Conservation (phyloP, 2,113 vertebrate genomes). For the Cyrtonyx montezumae region DNA sequence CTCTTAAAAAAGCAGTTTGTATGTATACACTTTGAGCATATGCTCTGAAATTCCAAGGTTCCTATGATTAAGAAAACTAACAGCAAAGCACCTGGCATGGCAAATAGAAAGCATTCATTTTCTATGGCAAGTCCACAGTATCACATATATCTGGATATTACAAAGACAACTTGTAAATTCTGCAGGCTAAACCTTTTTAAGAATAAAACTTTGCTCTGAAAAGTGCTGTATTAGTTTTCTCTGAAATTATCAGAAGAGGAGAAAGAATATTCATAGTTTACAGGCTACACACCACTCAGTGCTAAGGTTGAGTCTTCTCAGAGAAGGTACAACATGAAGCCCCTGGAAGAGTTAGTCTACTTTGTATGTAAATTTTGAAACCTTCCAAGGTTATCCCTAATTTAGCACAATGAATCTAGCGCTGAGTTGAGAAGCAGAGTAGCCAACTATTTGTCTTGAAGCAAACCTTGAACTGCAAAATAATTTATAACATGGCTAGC, state of each 20-base stretch:
- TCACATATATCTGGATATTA: neutral
- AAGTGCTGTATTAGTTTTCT: neutral
- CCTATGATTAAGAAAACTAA: neutral
- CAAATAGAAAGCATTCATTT: neutral
- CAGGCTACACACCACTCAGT: neutral
- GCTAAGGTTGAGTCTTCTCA: neutral
- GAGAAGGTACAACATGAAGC: neutral
- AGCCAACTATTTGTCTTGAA: neutral
- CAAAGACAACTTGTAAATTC: neutral
- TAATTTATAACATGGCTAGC: neutral
- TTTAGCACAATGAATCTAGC: neutral
- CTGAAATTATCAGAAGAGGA: neutral
- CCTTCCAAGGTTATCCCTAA: neutral
- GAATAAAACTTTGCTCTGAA: neutral
- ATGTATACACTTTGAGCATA: neutral
- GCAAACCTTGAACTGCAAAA: neutral
- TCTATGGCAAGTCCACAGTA: neutral
- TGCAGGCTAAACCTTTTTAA: accelerated
- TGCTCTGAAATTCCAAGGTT: neutral
- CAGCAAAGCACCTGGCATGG: neutral
- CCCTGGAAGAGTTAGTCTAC: neutral
- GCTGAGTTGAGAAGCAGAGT: neutral
- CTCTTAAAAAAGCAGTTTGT: neutral
- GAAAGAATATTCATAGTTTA: neutral
- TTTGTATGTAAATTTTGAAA: neutral